Evolutionary conservation across 1,140 invertebrate species (phyloP).

Genomic region (Eubasilissa regina): DNA sequence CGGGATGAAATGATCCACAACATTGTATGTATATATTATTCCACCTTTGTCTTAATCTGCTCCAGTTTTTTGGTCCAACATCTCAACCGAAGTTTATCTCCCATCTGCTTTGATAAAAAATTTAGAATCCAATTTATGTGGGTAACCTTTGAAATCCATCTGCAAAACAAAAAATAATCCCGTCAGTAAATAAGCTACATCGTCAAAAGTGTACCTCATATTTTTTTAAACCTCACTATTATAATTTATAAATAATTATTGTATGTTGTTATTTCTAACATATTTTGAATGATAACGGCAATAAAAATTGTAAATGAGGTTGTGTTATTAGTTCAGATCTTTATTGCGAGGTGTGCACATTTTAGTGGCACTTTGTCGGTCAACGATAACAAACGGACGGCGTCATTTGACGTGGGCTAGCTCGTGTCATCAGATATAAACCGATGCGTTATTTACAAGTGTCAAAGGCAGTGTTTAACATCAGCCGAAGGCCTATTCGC

Average conservation of each 20-base stretch:
- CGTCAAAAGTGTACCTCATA: too few relatives aligned
- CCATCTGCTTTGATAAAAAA: conserved; percentile 27
- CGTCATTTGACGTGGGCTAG: conserved; percentile 34
- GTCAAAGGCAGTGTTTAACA: conserved; percentile 57
- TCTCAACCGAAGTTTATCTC: conserved; percentile 16
- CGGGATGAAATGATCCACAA: neutral
- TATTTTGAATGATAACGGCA: too few relatives aligned
- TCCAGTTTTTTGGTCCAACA: neutral
- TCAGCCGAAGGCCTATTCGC: conserved; percentile 1
- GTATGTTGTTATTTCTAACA: too few relatives aligned
- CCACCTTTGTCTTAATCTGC: conserved; percentile 24
- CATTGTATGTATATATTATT: neutral
- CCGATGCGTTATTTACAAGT: conserved; percentile 54
- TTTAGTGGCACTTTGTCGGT: neutral
- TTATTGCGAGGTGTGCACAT: neutral
- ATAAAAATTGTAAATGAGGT: too few relatives aligned
- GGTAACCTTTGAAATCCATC: conserved; percentile 14
- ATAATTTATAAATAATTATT: too few relatives aligned
- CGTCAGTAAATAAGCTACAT: too few relatives aligned
- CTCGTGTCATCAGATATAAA: conserved; percentile 57
- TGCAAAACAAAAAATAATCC: neutral
- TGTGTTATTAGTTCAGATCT: too few relatives aligned
- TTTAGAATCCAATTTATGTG: neutral
- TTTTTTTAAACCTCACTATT: too few relatives aligned
- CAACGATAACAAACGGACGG: neutral